Evolutionary conservation across 1,140 invertebrate genomes (phyloP).

Genomic region (Zaprionus ghesquierei): DNA sequence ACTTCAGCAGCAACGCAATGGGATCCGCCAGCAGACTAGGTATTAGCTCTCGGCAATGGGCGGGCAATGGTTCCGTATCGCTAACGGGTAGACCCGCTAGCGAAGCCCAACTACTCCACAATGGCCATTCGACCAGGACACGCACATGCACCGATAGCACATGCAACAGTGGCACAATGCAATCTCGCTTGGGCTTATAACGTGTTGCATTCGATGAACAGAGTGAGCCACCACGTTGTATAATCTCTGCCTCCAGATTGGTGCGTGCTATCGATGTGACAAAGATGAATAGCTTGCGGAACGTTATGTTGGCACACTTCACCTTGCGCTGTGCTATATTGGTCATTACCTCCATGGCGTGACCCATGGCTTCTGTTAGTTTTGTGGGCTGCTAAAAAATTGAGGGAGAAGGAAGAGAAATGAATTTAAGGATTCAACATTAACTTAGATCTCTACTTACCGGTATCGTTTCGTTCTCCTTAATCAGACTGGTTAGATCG

Average conservation of each 20-base stretch:
- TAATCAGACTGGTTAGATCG: slow-evolving; percentile 87
- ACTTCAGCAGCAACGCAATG: slow-evolving; percentile 91
- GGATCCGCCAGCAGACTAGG: slow-evolving; percentile 90
- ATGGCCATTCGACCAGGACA: slow-evolving; percentile 87
- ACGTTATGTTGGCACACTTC: slow-evolving; percentile 84
- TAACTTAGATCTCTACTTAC: slow-evolving; percentile 84
- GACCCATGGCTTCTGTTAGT: slow-evolving; percentile 90
- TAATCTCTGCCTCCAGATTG: slow-evolving; percentile 95
- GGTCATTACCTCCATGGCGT: slow-evolving; percentile 97
- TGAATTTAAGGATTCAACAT: neutral
- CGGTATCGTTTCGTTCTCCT: slow-evolving; percentile 87
- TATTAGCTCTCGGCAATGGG: slow-evolving; percentile 77
- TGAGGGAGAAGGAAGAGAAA: slow-evolving; percentile 16
- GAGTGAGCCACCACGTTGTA: slow-evolving; percentile 92
- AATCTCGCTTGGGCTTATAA: slow-evolving; percentile 91
- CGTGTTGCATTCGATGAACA: slow-evolving; percentile 84
- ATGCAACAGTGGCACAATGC: slow-evolving; percentile 94
- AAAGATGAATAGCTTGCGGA: slow-evolving; percentile 92
- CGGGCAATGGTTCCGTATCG: slow-evolving; percentile 69
- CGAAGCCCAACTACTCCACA: slow-evolving; percentile 87
- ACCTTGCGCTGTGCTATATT: slow-evolving; percentile 85
- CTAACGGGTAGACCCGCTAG: slow-evolving; percentile 83
- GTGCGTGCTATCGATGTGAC: slow-evolving; percentile 95
- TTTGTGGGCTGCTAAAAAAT: slow-evolving; percentile 84
- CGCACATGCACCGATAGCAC: slow-evolving; percentile 93